Evolutionary conservation across 2,113 vertebrate species (phyloP).

Genomic region (Noturus placidus): DNA sequence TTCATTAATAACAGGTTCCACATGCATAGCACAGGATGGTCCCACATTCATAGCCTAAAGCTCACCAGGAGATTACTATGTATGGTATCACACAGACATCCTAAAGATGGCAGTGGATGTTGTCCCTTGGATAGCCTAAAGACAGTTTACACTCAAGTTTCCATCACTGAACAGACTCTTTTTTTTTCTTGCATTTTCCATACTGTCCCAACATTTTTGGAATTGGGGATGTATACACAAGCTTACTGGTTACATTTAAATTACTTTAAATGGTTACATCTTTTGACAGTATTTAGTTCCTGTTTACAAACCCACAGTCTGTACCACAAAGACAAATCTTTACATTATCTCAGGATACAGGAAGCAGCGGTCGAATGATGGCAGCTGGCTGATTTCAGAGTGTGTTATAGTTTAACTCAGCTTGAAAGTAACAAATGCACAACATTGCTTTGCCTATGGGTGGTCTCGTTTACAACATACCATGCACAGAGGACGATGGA

Average conservation of each 20-base stretch:
- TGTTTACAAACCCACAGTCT: not conserved
- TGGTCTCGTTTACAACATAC: constrained; percentile 46
- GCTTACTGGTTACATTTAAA: not conserved
- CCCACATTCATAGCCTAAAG: not conserved
- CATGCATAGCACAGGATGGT: not conserved
- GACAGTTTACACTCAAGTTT: not conserved
- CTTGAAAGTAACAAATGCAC: not conserved
- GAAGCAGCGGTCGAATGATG: not conserved
- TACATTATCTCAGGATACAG: not conserved
- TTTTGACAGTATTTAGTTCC: not conserved
- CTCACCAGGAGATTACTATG: not conserved
- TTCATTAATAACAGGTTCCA: too few species aligned
- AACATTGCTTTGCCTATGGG: constrained; percentile 35
- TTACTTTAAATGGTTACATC: not conserved
- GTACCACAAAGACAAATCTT: not conserved
- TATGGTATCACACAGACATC: not conserved
- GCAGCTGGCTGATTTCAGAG: not conserved
- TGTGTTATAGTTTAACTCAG: constrained; percentile 5
- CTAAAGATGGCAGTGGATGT: not conserved
- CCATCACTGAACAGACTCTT: not conserved
- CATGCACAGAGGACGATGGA: constrained; percentile 34
- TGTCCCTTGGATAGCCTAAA: not conserved
- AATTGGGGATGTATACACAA: not conserved
- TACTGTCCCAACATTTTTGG: too few species aligned
- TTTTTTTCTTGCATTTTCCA: too few species aligned